These are phyloP conservation scores for Megalopta genalis DNA, from an alignment of 1,140 invertebrate species.

Conservation along the genomic window DNA sequence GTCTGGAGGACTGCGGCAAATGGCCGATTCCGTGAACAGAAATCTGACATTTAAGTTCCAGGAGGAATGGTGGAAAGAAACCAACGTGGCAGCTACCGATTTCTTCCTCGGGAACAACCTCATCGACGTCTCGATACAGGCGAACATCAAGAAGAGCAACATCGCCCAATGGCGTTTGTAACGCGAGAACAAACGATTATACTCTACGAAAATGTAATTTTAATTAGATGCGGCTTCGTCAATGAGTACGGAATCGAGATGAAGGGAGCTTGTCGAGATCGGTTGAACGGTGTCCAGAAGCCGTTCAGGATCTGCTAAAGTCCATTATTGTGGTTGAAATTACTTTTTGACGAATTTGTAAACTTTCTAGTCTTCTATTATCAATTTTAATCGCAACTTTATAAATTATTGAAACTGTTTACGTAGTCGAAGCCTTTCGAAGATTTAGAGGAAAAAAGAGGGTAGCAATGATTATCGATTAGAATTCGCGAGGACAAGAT, in stretches of 20 bases:
- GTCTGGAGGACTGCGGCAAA: constrained; percentile 83
- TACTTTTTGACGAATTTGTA: background rate
- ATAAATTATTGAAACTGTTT: background rate
- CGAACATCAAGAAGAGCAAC: constrained; percentile 78
- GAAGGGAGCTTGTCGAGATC: background rate
- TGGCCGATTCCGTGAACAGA: constrained; percentile 86
- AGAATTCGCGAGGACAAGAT: background rate
- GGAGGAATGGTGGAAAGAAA: constrained; percentile 83
- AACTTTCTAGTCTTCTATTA: background rate
- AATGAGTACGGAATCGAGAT: no score
- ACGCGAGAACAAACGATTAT: background rate
- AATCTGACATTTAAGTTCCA: constrained; percentile 85
- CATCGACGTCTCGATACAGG: constrained; percentile 84
- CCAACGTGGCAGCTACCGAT: constrained; percentile 88
- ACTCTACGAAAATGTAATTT: background rate
- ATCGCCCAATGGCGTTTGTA: constrained; percentile 69
- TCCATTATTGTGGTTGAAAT: background rate
- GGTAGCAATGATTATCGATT: background rate
- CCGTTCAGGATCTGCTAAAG: background rate
- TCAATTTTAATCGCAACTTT: background rate
- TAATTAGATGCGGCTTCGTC: constrained; percentile 12
- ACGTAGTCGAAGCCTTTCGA: background rate
- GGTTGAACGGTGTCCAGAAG: background rate
- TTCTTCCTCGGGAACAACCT: constrained; percentile 90
- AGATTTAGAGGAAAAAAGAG: background rate